A percentile compares a stretch with the other conserved stretches of the same genome.
phyloP scores from a whole-genome alignment of 2,888 invertebrate species.

The Troides helena region DNA sequence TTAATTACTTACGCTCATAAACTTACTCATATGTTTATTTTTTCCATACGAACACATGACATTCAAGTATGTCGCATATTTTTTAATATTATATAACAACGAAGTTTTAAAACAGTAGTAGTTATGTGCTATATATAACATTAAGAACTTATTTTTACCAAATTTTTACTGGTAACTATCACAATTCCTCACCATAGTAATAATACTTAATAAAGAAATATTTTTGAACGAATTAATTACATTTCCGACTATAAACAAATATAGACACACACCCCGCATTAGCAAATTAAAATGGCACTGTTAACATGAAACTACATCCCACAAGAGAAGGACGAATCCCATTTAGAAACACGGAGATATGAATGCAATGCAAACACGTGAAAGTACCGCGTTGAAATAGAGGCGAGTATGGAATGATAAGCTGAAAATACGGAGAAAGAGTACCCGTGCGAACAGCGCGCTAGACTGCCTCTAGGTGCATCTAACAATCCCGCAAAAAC shows the following conservation, averaged over 20 bases:
- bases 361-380: conserved; percentile 28
- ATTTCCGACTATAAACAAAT: neutral
- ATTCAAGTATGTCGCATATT: neutral
- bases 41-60: neutral
- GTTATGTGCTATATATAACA: neutral
- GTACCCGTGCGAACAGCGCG: conserved; percentile 28
- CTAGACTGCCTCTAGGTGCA: conserved; percentile 36
- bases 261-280: conserved; percentile 30
- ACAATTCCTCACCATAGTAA: neutral
- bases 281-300: conserved; percentile 24
- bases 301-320: conserved; percentile 8
- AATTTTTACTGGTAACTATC: neutral
- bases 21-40: neutral
- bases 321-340: conserved; percentile 12
- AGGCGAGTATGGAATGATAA: conserved; percentile 21
- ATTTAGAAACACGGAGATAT: conserved; percentile 26
- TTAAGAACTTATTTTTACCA: too few species aligned
- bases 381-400: conserved; percentile 26
- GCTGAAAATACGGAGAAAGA: conserved; percentile 25
- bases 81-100: neutral
- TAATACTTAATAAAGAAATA: neutral
- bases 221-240: neutral
- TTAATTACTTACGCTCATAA: neutral
- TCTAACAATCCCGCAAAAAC: conserved; percentile 40
- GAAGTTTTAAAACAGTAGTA: neutral